Percentiles rank a stretch among this genome's conserved stretches.
phyloP scores from a whole-genome alignment of 64 coral and sea anemone species.

The Dendrophyllia cribrosa region DNA sequence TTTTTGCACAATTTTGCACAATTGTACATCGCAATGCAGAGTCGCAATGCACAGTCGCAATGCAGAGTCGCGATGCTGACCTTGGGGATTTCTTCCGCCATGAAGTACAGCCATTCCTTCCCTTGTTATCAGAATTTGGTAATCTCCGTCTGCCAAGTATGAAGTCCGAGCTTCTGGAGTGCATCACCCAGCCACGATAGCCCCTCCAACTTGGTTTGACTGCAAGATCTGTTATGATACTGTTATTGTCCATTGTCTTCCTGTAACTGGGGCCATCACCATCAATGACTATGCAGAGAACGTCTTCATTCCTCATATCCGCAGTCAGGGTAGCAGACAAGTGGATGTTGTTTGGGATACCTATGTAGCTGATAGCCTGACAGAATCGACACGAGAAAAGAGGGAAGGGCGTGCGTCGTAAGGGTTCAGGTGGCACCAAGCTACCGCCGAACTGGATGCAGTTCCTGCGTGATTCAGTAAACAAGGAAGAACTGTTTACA shows the following conservation, averaged over 20 bases:
- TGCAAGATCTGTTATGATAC: conserved; percentile 53
- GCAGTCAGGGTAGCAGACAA: conserved; percentile 24
- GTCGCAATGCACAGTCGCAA: conserved; percentile 28
- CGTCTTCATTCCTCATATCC: conserved; percentile 44
- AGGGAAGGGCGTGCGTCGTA: conserved; percentile 50
- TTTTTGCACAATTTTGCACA: conserved; percentile 38
- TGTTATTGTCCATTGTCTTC: conserved; percentile 66
- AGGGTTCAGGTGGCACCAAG: conserved; percentile 32
- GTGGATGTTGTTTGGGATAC: conserved; percentile 62
- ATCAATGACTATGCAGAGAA: conserved; percentile 72
- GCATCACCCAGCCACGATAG: neutral
- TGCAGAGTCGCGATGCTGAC: conserved; percentile 36
- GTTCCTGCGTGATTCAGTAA: conserved; percentile 67
- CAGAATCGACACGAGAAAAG: conserved; percentile 53
- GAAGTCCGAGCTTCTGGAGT: conserved; percentile 56
- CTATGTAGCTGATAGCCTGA: conserved; percentile 46
- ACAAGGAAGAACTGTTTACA: conserved; percentile 63
- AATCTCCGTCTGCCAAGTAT: conserved; percentile 57
- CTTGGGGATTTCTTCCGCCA: conserved; percentile 48
- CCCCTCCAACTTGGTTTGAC: conserved; percentile 4
- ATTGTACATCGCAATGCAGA: conserved; percentile 46
- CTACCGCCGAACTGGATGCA: conserved; percentile 50
- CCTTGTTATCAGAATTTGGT: conserved; percentile 70
- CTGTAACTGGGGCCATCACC: conserved; percentile 20
- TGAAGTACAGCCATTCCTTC: conserved; percentile 56